These are phyloP conservation scores for Notamacropus eugenii DNA, from an alignment of 2,797 vertebrate genomes.

Conservation along the genomic window DNA sequence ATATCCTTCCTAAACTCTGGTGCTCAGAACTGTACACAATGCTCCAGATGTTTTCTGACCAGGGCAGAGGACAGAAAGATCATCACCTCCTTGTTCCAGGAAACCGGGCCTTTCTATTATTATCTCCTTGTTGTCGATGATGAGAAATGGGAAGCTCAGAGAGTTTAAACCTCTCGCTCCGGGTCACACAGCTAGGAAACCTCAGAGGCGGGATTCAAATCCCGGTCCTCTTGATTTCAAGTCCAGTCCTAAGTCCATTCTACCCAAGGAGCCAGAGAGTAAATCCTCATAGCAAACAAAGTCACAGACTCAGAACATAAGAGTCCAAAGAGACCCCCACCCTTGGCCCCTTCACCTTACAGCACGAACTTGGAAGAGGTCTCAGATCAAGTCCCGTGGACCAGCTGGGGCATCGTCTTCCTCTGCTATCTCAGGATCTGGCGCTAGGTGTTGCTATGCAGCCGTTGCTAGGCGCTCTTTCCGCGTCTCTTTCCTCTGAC, in stretches of 20 bases:
- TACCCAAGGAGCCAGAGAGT: neutral
- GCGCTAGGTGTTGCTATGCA: conserved; percentile 86
- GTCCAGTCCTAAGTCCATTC: neutral
- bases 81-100: neutral
- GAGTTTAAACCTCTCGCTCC: neutral
- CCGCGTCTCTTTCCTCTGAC: neutral
- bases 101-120: neutral
- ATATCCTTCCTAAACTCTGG: neutral
- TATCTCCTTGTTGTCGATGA: neutral
- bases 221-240: neutral
- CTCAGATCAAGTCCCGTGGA: neutral
- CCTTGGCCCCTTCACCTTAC: neutral
- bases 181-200: neutral
- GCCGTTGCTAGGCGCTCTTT: conserved; percentile 79
- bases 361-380: neutral
- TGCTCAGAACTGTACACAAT: neutral
- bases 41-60: neutral
- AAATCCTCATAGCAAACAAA: neutral
- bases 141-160: neutral
- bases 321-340: neutral
- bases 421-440: conserved; percentile 77
- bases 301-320: conserved; percentile 1
- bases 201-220: neutral
- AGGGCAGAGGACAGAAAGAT: neutral
- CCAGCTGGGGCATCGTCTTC: neutral